phyloP scores from a whole-genome alignment of 2,888 invertebrate species.

The Tipula unca region DNA sequence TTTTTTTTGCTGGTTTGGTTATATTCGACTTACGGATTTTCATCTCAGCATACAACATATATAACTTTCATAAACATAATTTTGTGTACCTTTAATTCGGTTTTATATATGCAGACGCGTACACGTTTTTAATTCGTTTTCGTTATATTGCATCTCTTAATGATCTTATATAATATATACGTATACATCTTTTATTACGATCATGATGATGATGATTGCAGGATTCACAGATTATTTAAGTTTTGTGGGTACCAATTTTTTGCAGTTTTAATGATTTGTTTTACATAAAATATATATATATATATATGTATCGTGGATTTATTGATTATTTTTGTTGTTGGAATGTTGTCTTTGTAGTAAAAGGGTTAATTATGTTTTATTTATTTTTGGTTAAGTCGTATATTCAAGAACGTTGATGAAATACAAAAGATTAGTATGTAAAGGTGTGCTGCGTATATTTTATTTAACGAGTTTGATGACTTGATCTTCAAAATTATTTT shows the following conservation, averaged over 20 bases:
- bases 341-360: too few species aligned
- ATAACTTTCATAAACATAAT: background rate
- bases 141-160: background rate
- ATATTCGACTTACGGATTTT: background rate
- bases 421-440: too few species aligned
- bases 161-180: background rate
- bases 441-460: too few species aligned
- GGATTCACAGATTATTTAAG: background rate
- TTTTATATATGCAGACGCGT: background rate
- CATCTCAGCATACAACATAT: background rate
- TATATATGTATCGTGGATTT: background rate
- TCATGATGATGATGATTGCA: background rate
- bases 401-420: too few species aligned
- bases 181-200: background rate
- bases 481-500: too few species aligned
- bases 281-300: constrained; percentile 1
- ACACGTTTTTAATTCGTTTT: background rate
- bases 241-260: background rate
- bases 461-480: too few species aligned
- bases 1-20: background rate
- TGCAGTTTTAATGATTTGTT: background rate
- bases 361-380: constrained; percentile 1
- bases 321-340: background rate
- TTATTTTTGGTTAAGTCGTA: background rate
- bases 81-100: background rate